Conservation (phyloP, 2,113 vertebrate species). For the Hirundichthys speculiger region DNA sequence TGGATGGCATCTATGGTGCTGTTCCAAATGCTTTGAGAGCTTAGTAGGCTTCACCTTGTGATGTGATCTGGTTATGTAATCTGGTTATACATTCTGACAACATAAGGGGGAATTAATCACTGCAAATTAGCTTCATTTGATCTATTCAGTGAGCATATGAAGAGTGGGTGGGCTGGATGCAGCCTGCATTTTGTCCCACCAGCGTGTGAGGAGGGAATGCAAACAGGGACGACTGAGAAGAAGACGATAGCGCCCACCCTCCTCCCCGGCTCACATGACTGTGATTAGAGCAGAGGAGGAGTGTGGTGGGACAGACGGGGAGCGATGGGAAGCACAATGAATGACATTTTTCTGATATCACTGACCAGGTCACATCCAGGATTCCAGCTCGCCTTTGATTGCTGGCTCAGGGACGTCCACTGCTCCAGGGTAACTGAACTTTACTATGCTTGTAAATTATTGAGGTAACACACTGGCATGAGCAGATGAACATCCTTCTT, state of each 20-base stretch:
- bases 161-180: conserved; percentile 43
- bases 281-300: conserved; percentile 66
- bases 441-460: not conserved
- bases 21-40: conserved; percentile 3
- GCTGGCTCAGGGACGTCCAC: conserved; percentile 8
- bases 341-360: conserved; percentile 35
- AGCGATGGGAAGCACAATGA: conserved; percentile 32
- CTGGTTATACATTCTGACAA: conserved; percentile 20
- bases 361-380: conserved; percentile 29
- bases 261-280: conserved; percentile 76
- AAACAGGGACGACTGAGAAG: conserved; percentile 35
- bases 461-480: too few species aligned
- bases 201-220: conserved; percentile 29
- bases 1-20: not conserved
- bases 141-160: conserved; percentile 4
- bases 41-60: conserved; percentile 1
- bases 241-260: conserved; percentile 35
- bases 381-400: conserved; percentile 4
- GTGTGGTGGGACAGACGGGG: conserved; percentile 39
- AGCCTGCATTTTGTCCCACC: conserved; percentile 40
- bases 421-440: conserved; percentile 51
- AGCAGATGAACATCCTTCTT: too few species aligned
- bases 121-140: conserved; percentile 41
- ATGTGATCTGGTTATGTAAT: conserved; percentile 31
- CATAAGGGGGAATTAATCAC: conserved; percentile 45